phyloP scores from a whole-genome alignment of 2,888 invertebrate genomes.

The Nymphalis c-album region DNA sequence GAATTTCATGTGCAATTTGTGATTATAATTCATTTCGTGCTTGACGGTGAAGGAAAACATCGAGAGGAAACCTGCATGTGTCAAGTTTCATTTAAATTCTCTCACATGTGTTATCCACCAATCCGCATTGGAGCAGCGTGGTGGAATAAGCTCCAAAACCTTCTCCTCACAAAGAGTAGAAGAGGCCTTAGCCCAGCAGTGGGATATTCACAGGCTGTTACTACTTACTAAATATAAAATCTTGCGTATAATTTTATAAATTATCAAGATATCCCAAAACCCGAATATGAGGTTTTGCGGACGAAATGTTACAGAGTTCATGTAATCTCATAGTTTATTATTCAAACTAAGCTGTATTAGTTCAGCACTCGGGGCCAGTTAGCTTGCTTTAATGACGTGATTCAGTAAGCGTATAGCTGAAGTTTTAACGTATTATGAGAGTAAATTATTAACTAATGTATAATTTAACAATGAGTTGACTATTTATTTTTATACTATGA shows the following conservation, averaged over 20 bases:
- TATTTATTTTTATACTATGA: not conserved
- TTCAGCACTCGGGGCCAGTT: conserved; percentile 15
- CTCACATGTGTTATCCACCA: no score
- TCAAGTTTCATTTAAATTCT: no score
- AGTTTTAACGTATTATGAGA: conserved; percentile 8
- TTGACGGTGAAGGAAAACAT: no score
- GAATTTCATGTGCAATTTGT: no score
- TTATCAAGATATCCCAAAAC: not conserved
- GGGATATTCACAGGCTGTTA: no score
- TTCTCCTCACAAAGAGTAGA: no score
- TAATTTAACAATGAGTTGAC: not conserved
- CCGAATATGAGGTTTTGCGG: conserved; percentile 12
- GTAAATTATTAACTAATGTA: not conserved
- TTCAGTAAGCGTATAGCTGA: conserved; percentile 1
- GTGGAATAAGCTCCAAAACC: no score
- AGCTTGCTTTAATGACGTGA: conserved; percentile 18
- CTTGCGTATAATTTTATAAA: not conserved
- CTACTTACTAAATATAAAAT: not conserved
- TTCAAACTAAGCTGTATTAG: conserved; percentile 30
- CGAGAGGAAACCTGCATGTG: no score
- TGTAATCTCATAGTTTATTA: conserved; percentile 30
- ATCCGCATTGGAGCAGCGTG: no score
- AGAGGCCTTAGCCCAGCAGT: no score
- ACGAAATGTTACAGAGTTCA: conserved; percentile 18
- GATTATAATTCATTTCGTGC: no score